Conservation (phyloP, 1,140 invertebrate species). For the Sitophilus oryzae region DNA sequence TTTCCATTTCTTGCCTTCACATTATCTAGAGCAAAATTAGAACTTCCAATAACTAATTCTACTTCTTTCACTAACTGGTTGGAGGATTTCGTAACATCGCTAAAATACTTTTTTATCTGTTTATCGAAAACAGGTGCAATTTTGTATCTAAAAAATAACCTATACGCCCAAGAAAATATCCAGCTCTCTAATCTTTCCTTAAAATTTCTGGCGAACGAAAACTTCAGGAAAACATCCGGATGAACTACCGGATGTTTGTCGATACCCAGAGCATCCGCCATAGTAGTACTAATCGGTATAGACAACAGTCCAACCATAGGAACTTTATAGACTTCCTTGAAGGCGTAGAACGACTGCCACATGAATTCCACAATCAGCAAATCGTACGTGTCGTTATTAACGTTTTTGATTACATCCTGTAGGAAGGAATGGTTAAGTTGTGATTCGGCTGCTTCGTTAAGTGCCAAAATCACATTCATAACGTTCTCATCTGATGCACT, state of each 20-base stretch:
- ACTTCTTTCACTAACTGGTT: constrained; percentile 41
- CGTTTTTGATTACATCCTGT: constrained; percentile 21
- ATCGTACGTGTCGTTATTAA: constrained; percentile 21
- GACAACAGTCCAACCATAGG: constrained; percentile 28
- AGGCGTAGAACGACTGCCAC: constrained; percentile 15
- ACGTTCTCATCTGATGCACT: constrained; percentile 3
- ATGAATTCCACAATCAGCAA: constrained; percentile 23
- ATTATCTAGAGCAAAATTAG: constrained; percentile 44
- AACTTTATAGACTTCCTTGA: constrained; percentile 28
- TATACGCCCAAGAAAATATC: neutral
- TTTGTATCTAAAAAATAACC: neutral
- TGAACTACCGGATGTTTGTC: constrained; percentile 23
- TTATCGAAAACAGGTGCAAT: neutral
- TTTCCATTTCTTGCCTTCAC: constrained; percentile 45
- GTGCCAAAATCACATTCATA: constrained; percentile 3
- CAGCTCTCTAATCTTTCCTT: constrained; percentile 14
- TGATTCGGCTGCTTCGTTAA: neutral
- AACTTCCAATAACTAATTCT: constrained; percentile 49
- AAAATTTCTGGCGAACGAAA: constrained; percentile 12
- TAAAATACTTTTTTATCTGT: constrained; percentile 19
- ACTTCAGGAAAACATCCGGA: constrained; percentile 15
- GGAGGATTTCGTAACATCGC: neutral
- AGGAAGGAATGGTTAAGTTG: constrained; percentile 15
- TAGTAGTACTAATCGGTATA: neutral
- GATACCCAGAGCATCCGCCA: constrained; percentile 18